Evolutionary conservation across 2,888 invertebrate genomes (phyloP), one percentile per base, ranked within the genome.

Genomic region (Apamea anceps): DNA sequence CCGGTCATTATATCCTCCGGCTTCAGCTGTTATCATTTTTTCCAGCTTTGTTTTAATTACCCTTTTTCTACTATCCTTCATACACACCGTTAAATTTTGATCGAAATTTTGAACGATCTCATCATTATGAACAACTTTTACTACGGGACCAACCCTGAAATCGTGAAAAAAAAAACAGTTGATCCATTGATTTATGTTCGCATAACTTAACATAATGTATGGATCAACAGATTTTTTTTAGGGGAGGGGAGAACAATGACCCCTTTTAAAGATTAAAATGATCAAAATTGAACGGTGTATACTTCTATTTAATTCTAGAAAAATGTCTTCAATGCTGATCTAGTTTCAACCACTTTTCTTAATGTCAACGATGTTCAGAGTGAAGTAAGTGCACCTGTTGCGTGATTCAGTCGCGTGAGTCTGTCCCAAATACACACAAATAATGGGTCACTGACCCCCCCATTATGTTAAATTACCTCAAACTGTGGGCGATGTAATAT

Each of bases 371-470:
- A 57, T 66, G 25, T 70, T 57, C 18, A 42, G 0, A 54, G 48
- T 25, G 18, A 57, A 66, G 60, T 79, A 74, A 83, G 82, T 82
- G 82, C 83, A 91, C 91, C 86, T 91, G 91, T 91, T 91, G 91
- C 91, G 91, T 91, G 91, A 67, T 74, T 70, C 54, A 57, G 42
- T 81, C 54, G 85, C 91, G 84, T 89, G 88, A 86, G 79, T 72
- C 78, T 89, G 82, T 85, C 82, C 87, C 82, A 80, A 85, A 82
- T 86, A 84, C 77, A 80, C 83, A 79, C 76, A 84, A 81, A 84
- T 87, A 84, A 79, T 82, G 67, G 88, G 88, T 87, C 86, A 86
- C 82, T 79, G 89, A 88, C 87, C 80, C 70, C 77, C 10, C 81
- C 80, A 88, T 89, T 87, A 87, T 65, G 77, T 89, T 75, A 81